phyloP scores from a whole-genome alignment of 23 tunicate genomes.

The Aplidium turbinatum region DNA sequence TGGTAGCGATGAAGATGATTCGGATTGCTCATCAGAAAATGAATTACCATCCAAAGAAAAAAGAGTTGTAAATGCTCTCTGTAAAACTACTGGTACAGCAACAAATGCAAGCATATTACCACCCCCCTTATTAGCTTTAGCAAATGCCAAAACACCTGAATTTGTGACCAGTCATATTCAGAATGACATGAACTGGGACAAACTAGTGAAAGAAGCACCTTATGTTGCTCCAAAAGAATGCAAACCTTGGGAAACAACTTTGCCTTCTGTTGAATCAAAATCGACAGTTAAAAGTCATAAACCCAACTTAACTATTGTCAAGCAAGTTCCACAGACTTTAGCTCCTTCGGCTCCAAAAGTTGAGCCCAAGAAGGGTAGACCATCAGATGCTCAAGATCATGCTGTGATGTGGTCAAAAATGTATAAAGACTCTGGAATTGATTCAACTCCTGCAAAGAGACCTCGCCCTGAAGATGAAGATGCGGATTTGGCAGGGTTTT shows the following conservation, averaged over 20 bases:
- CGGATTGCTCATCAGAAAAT: constrained; percentile 4
- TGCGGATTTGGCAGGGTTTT: constrained; percentile 69
- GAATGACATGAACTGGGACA: constrained; percentile 75
- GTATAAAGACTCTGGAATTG: constrained; percentile 60
- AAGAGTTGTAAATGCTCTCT: background rate
- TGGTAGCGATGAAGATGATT: constrained; percentile 30
- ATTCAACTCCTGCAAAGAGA: constrained; percentile 26
- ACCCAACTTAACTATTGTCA: constrained; percentile 65
- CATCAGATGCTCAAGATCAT: constrained; percentile 35
- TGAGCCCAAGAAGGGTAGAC: constrained; percentile 8
- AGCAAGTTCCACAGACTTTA: constrained; percentile 65
- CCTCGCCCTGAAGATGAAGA: constrained; percentile 74
- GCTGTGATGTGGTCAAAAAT: constrained; percentile 92
- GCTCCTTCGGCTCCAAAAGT: constrained; percentile 33
- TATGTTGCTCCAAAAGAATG: constrained; percentile 77
- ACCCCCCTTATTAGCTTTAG: constrained; percentile 62
- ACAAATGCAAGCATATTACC: constrained; percentile 39
- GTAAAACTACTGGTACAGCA: background rate
- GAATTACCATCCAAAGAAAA: constrained; percentile 17
- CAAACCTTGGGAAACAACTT: constrained; percentile 79
- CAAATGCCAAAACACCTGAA: constrained; percentile 67
- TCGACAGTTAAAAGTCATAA: constrained; percentile 44
- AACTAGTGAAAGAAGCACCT: constrained; percentile 75
- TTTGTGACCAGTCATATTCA: constrained; percentile 68
- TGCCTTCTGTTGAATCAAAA: constrained; percentile 67